Conservation (phyloP, 2,113 vertebrate genomes). For the Anoura caudifer region DNA sequence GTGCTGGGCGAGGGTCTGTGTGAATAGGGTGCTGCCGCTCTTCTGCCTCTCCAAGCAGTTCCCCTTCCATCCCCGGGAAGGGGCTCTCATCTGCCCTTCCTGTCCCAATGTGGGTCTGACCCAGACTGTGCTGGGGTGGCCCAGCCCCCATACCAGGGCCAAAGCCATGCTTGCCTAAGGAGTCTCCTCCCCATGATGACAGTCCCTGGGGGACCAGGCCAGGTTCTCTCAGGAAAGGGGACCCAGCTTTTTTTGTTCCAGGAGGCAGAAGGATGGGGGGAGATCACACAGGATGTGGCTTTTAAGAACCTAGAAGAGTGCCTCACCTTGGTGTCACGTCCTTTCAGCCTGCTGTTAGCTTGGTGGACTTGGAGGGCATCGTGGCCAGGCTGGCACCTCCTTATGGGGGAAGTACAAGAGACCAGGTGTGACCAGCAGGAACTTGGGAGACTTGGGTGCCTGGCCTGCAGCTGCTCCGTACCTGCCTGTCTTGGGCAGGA, state of each 20-base stretch:
- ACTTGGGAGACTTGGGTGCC: neutral
- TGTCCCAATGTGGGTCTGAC: neutral
- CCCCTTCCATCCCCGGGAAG: neutral
- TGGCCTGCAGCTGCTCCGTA: neutral
- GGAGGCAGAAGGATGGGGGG: neutral
- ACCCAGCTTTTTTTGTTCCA: neutral
- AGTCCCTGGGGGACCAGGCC: neutral
- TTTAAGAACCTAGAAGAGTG: neutral
- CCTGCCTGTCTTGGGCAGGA: neutral
- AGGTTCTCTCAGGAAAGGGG: conserved; percentile 11
- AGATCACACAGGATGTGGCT: neutral
- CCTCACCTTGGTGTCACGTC: neutral
- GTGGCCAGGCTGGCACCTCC: neutral
- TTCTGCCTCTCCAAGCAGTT: neutral
- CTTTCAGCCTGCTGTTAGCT: neutral
- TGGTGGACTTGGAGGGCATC: neutral
- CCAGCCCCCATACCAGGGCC: neutral
- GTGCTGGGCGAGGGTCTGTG: neutral
- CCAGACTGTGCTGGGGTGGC: neutral
- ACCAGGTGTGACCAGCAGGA: neutral
- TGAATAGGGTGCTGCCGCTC: neutral
- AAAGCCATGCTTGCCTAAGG: neutral
- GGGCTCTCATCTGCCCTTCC: neutral
- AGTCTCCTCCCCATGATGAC: neutral
- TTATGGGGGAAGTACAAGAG: neutral